Conservation (phyloP, 2,888 invertebrate genomes). For the Nymphalis c-album region DNA sequence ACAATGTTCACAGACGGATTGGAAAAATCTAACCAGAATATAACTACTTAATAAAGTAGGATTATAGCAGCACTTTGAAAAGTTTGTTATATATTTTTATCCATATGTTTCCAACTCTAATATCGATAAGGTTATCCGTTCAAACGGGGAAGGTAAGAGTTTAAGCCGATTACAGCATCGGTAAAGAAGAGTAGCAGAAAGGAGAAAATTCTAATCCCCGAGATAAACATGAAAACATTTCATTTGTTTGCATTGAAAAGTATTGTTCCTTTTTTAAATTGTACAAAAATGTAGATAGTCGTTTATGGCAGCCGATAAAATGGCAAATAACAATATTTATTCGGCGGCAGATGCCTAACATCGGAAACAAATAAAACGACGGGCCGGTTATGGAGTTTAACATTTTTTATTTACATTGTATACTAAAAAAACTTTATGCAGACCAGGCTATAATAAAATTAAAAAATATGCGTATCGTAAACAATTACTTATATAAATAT, state of each 20-base stretch:
- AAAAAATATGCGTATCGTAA: too few relatives aligned
- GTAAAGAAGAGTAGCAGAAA: conserved; percentile 5
- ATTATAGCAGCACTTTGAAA: background rate
- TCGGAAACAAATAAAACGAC: conserved; percentile 16
- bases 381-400: conserved; percentile 16
- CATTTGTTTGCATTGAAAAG: background rate
- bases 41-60: background rate
- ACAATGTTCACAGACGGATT: background rate
- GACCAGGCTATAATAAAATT: background rate
- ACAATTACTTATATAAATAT: too few relatives aligned
- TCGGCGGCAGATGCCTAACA: conserved; percentile 19
- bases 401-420: conserved; percentile 1
- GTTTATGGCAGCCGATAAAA: conserved; percentile 13
- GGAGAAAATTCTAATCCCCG: conserved; percentile 5
- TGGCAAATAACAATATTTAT: conserved; percentile 27
- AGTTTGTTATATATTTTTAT: background rate
- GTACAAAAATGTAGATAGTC: conserved; percentile 3
- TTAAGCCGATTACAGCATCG: conserved; percentile 8
- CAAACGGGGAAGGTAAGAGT: conserved; percentile 6
- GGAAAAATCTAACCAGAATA: background rate
- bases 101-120: background rate
- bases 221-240: conserved; percentile 9
- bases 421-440: background rate
- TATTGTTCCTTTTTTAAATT: conserved; percentile 1
- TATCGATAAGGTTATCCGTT: conserved; percentile 5